Percentiles rank a stretch among this genome's conserved stretches.
phyloP scores from a whole-genome alignment of 2,888 invertebrate genomes.

The Cantharis rustica region DNA sequence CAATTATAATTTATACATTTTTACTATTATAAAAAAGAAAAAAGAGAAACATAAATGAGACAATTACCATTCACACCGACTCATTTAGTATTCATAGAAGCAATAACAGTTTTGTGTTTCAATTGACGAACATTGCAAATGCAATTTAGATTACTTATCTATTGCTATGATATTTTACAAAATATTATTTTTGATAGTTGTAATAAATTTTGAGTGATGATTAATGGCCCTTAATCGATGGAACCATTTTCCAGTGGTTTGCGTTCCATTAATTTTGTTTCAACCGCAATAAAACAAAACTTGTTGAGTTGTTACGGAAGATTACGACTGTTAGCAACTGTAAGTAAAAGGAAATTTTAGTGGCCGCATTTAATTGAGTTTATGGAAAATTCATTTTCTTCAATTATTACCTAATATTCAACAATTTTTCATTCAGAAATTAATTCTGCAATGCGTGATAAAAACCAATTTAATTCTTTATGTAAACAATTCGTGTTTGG shows the following conservation, averaged over 20 bases:
- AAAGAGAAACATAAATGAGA: no score
- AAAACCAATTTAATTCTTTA: neutral
- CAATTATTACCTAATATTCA: neutral
- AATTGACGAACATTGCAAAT: neutral
- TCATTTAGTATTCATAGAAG: no score
- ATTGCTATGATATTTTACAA: neutral
- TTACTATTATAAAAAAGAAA: no score
- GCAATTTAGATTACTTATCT: neutral
- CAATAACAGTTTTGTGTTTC: neutral
- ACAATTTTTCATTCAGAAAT: neutral
- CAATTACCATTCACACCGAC: no score
- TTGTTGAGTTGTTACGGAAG: neutral
- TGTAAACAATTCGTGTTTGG: neutral
- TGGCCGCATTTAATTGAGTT: neutral
- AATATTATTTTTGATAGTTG: neutral
- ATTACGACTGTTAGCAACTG: neutral
- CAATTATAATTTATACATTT: no score
- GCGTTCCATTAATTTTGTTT: neutral
- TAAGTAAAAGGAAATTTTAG: neutral
- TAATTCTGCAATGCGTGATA: neutral
- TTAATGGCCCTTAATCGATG: neutral
- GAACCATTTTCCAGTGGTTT: neutral
- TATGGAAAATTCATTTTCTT: neutral
- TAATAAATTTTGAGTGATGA: neutral
- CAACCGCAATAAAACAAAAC: neutral